Evolutionary conservation across 2,888 invertebrate genomes (phyloP).

Genomic region (Scaptomyza reducta): DNA sequence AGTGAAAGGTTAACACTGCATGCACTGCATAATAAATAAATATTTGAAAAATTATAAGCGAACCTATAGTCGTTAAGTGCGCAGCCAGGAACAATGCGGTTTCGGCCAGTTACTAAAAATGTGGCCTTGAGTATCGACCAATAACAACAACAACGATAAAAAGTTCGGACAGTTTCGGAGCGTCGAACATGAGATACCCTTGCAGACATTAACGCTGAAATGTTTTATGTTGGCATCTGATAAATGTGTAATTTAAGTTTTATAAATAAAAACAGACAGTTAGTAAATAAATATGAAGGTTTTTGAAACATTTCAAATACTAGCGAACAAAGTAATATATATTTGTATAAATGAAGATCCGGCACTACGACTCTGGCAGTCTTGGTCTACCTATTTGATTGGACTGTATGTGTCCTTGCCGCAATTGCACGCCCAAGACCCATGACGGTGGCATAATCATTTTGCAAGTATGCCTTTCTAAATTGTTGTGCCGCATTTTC

Average conservation of each 20-base stretch:
- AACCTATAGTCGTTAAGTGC: constrained; percentile 6
- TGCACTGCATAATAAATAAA: constrained; percentile 33
- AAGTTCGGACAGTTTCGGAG: neutral
- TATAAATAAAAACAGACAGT: neutral
- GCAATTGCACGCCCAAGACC: constrained; percentile 47
- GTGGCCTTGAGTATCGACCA: constrained; percentile 37
- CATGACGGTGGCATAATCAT: constrained; percentile 42
- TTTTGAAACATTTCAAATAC: neutral
- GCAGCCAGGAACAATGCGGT: constrained; percentile 20
- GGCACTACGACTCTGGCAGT: neutral
- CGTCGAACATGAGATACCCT: neutral
- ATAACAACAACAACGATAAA: constrained; percentile 22
- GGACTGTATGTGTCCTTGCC: constrained; percentile 48
- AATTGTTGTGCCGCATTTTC: constrained; percentile 34
- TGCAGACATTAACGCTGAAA: neutral
- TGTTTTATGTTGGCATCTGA: neutral
- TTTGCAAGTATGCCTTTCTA: constrained; percentile 65
- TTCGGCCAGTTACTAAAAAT: constrained; percentile 5
- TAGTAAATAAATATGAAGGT: too few species aligned
- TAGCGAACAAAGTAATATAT: too few species aligned
- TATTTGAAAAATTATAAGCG: constrained; percentile 42
- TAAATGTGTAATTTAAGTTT: neutral
- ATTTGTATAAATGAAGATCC: neutral
- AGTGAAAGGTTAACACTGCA: constrained; percentile 59
- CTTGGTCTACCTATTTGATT: constrained; percentile 19